These are phyloP conservation scores for Peromyscus nudipes DNA, from an alignment of 2,797 vertebrate genomes.

Conservation along the genomic window DNA sequence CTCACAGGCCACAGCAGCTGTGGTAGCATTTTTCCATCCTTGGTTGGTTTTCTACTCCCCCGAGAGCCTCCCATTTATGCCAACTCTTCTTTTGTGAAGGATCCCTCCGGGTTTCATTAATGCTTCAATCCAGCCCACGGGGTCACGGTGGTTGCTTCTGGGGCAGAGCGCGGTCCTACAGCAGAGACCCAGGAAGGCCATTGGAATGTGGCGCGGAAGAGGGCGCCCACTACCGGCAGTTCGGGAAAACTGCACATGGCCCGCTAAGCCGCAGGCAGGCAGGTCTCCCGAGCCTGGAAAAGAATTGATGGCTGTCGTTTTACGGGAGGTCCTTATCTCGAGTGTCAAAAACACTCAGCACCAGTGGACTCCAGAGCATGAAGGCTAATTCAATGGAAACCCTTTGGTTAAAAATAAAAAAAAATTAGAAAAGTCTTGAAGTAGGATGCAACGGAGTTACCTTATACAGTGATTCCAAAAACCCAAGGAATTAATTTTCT, in stretches of 20 bases:
- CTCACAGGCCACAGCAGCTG: conserved; percentile 59
- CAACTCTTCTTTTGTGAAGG: conserved; percentile 50
- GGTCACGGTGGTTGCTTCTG: conserved; percentile 41
- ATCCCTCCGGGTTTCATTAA: conserved; percentile 62
- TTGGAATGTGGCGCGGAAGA: conserved; percentile 17
- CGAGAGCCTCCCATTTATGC: conserved; percentile 50
- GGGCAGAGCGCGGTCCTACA: not conserved
- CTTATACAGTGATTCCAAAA: conserved; percentile 10
- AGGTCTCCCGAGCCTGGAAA: not conserved
- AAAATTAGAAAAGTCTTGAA: conserved; percentile 47
- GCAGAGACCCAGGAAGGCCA: not conserved
- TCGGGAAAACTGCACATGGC: not conserved
- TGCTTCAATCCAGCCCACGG: conserved; percentile 61
- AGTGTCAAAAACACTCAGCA: conserved; percentile 11
- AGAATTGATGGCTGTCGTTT: not conserved
- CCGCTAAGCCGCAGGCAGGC: not conserved
- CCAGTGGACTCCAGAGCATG: not conserved
- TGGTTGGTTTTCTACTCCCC: conserved; percentile 59
- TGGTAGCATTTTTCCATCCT: conserved; percentile 60
- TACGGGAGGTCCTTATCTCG: not conserved
- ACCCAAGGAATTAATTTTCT: conserved; percentile 69
- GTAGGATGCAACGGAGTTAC: conserved; percentile 21
- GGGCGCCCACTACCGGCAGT: not conserved
- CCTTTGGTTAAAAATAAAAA: not conserved
- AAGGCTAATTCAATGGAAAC: conserved; percentile 5